Conservation (phyloP, 2,113 vertebrate species). For the Formicarius rufipectus region DNA sequence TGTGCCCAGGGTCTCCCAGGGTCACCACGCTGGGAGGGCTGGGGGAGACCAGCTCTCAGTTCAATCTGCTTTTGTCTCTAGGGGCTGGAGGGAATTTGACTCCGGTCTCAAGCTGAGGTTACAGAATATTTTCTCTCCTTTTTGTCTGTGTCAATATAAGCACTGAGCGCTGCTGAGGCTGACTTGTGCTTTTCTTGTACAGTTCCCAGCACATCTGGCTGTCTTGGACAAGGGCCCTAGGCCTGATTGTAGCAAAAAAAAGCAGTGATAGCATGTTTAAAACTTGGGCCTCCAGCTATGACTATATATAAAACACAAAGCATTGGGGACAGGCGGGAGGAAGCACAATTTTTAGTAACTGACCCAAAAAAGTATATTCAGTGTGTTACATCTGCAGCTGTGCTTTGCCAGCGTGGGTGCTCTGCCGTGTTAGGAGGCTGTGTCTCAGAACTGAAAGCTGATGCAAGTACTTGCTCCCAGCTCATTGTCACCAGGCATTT, state of each 20-base stretch:
- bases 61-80: neutral
- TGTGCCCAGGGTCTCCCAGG: neutral
- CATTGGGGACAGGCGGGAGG: neutral
- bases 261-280: neutral
- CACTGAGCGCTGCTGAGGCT: neutral
- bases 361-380: neutral
- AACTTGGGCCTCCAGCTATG: neutral
- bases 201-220: neutral
- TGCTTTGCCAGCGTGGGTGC: neutral
- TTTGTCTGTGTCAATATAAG: neutral
- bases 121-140: neutral
- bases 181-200: conserved; percentile 30
- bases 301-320: neutral
- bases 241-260: neutral
- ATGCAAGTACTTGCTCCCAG: neutral
- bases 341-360: neutral
- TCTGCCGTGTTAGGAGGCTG: accelerated
- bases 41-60: neutral
- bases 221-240: neutral
- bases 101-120: neutral
- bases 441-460: neutral
- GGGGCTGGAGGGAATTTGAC: neutral
- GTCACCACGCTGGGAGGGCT: accelerated
- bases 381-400: neutral
- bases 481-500: neutral